A percentile compares a stretch with the other conserved stretches of the same genome.
phyloP scores from a whole-genome alignment of 2,113 vertebrate species.

The Eubucco bourcierii region DNA sequence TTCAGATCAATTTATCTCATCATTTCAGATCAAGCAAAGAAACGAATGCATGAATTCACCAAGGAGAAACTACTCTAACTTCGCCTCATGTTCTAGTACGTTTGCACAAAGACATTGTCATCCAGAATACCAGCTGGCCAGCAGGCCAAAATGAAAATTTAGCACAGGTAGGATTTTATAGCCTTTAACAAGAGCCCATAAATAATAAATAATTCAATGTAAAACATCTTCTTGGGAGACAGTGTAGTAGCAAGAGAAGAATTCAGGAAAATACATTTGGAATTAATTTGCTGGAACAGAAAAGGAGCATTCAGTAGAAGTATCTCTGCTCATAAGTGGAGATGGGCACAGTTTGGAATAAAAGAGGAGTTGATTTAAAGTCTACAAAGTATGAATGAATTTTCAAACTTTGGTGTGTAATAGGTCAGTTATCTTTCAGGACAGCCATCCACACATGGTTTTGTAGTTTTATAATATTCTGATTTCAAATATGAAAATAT shows the following conservation, averaged over 20 bases:
- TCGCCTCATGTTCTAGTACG: background rate
- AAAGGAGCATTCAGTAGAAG: background rate
- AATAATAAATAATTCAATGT: constrained; percentile 27
- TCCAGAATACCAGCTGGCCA: constrained; percentile 1
- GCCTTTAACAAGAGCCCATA: constrained; percentile 8
- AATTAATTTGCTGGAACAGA: background rate
- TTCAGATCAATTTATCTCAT: background rate
- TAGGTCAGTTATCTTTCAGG: background rate
- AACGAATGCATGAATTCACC: background rate
- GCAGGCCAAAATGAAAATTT: constrained; percentile 8
- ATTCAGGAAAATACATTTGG: constrained; percentile 17
- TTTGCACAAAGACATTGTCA: background rate
- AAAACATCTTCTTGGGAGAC: constrained; percentile 29
- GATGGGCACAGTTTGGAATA: background rate
- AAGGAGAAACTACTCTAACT: background rate
- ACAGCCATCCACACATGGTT: background rate
- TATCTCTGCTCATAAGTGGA: background rate
- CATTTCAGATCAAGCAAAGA: background rate
- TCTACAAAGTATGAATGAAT: background rate
- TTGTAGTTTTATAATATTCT: background rate
- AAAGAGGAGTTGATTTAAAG: background rate
- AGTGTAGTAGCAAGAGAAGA: background rate
- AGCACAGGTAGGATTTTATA: background rate
- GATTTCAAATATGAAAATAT: background rate
- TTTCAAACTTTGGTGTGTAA: background rate